Conservation (phyloP, 2,797 vertebrate genomes). For the Eupleurogrammus muticus region DNA sequence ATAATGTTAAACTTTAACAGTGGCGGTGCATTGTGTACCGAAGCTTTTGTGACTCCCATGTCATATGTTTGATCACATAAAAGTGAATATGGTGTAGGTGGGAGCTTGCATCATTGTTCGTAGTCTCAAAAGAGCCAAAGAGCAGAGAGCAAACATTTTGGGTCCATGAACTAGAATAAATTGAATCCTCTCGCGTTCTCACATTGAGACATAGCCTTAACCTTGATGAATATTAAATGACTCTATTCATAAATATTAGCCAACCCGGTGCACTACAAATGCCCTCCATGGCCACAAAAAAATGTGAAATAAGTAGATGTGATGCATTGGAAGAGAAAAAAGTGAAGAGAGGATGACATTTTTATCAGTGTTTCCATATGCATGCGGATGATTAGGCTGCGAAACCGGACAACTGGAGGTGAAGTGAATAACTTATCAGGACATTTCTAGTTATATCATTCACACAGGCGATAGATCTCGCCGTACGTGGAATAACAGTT, state of each 20-base stretch:
- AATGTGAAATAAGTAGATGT: conserved; percentile 22
- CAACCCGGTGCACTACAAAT: conserved; percentile 34
- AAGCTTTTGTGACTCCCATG: conserved; percentile 31
- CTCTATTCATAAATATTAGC: conserved; percentile 55
- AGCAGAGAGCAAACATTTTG: conserved; percentile 56
- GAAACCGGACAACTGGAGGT: conserved; percentile 6
- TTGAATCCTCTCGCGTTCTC: conserved; percentile 60
- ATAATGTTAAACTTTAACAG: conserved; percentile 37
- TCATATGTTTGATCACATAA: conserved; percentile 51
- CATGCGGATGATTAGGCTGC: not conserved
- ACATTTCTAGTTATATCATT: not conserved
- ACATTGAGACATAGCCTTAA: conserved; percentile 53
- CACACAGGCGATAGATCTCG: not conserved
- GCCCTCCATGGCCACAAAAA: conserved; percentile 26
- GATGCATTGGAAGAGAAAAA: not conserved
- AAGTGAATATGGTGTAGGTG: conserved; percentile 43
- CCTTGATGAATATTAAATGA: conserved; percentile 77
- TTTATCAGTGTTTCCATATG: conserved; percentile 4
- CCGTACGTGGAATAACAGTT: not conserved
- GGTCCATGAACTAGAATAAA: conserved; percentile 57
- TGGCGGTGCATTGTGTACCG: conserved; percentile 4
- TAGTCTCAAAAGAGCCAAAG: conserved; percentile 41
- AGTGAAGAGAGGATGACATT: conserved; percentile 7
- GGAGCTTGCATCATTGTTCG: conserved; percentile 29
- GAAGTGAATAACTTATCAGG: conserved; percentile 3